A percentile compares a stretch with the other conserved stretches of the same genome.
phyloP scores from a whole-genome alignment of 2,888 invertebrate species.

The Teleiodes luculella region DNA sequence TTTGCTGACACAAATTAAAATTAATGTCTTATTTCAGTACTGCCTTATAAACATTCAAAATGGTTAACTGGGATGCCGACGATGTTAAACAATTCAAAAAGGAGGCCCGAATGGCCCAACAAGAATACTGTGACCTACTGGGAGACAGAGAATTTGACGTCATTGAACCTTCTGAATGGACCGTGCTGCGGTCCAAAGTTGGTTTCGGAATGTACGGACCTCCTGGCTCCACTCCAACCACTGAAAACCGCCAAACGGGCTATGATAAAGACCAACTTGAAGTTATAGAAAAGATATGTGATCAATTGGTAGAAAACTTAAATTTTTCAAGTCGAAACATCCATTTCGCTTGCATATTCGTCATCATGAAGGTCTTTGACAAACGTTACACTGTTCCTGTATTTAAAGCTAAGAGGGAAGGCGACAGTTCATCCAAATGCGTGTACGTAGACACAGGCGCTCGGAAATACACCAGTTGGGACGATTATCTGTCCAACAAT shows the following conservation, averaged over 20 bases:
- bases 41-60: background rate
- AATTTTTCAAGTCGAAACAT: background rate
- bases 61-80: constrained; percentile 15
- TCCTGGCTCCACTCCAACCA: background rate
- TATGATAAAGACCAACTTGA: constrained; percentile 13
- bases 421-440: constrained; percentile 2
- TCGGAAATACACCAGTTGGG: constrained; percentile 12
- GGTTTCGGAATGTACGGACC: constrained; percentile 16
- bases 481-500: constrained; percentile 9
- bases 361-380: constrained; percentile 8
- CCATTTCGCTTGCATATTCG: constrained; percentile 16
- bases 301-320: constrained; percentile 11
- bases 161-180: constrained; percentile 6
- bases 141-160: constrained; percentile 16
- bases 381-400: constrained; percentile 15
- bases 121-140: constrained; percentile 12
- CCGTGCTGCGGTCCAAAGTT: constrained; percentile 12
- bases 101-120: constrained; percentile 8
- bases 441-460: constrained; percentile 10
- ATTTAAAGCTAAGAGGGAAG: constrained; percentile 12
- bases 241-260: constrained; percentile 9
- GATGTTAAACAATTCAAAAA: constrained; percentile 12
- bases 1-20: no score
- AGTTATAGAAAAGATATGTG: constrained; percentile 13
- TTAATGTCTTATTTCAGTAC: no score